Base-by-base conservation (phyloP, 2,113 vertebrate species). In the Orientallactaga bullata region DNA sequence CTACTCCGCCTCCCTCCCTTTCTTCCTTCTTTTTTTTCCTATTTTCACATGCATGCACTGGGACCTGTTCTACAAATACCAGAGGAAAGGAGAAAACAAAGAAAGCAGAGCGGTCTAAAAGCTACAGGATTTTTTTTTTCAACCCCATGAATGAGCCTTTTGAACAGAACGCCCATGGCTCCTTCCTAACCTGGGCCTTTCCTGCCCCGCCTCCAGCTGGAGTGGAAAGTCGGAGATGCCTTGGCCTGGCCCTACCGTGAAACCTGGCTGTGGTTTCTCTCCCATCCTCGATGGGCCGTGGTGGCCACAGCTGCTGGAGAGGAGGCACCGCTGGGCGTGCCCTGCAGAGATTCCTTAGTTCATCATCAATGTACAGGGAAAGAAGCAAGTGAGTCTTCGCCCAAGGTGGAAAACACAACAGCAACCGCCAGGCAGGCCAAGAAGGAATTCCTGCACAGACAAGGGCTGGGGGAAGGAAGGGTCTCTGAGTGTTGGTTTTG, bases 221-320 rank as follows among this genome's bases (percentile, higher is more conserved):
- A 81, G 87, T 87, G 84, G 94, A 97, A 95, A 96, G 86, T 94
- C 39, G 60, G 93, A 96, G 95, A 71, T 74, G n/a, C 82, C 66
- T 89, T 97, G 95, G 88, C 95, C 76, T 24, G 84, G 90, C 85
- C 73, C 97, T 61, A 6, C 63, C 21, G 86, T 30, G 79, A 81
- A 73, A 69, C 88, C 96, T 37, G 77, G 63, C 63, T 58, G 28
- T 26, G 81, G 47, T 84, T n/a, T 72, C 12, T 76, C 82, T 94
- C 0, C 7, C 16, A 0, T 60, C 47, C 32, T 86, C 88, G 26
- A 58, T 28, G 3, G 13, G 1, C n/a, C 42, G 71, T 8, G 85
- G 65, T 65, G 86, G 79, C 95, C 94, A 11, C 28, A 80, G 58
- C n/a, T 78, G 28, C 92, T 37, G 76, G 39, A 63, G 74, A 21